Evolutionary conservation across 1,140 invertebrate species (phyloP).

Genomic region (Pentalonia nigronervosa): DNA sequence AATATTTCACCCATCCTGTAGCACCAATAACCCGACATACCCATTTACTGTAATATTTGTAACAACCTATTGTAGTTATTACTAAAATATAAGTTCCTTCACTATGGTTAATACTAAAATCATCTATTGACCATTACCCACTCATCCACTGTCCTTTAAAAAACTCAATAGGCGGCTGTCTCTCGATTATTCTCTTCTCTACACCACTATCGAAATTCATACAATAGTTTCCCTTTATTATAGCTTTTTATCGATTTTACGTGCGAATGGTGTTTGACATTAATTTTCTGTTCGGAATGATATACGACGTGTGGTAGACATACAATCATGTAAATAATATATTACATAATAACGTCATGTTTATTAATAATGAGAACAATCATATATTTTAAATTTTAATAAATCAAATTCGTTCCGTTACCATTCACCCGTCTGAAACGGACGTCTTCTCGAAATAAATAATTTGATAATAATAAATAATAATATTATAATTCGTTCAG

Average conservation of each 20-base stretch:
- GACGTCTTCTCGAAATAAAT: background rate
- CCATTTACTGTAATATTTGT: too few species aligned
- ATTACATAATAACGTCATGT: background rate
- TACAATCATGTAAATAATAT: background rate
- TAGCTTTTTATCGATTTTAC: background rate
- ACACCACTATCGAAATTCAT: background rate
- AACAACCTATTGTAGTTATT: too few species aligned
- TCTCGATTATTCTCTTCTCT: too few species aligned
- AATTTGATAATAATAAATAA: background rate
- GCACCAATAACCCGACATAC: too few species aligned
- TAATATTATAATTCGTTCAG: background rate
- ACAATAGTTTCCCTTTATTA: background rate
- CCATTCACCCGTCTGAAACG: background rate
- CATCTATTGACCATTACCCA: too few species aligned
- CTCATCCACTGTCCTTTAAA: too few species aligned
- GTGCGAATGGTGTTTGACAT: background rate
- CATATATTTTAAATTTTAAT: background rate
- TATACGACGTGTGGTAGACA: background rate
- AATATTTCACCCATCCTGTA: too few species aligned
- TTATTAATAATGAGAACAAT: background rate
- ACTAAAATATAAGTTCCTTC: too few species aligned
- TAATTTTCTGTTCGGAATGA: background rate
- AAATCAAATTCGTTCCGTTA: background rate
- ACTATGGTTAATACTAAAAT: too few species aligned
- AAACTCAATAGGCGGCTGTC: too few species aligned